Conservation (phyloP, 2,888 invertebrate genomes). For the Imbricaverruca yamaguchii region DNA sequence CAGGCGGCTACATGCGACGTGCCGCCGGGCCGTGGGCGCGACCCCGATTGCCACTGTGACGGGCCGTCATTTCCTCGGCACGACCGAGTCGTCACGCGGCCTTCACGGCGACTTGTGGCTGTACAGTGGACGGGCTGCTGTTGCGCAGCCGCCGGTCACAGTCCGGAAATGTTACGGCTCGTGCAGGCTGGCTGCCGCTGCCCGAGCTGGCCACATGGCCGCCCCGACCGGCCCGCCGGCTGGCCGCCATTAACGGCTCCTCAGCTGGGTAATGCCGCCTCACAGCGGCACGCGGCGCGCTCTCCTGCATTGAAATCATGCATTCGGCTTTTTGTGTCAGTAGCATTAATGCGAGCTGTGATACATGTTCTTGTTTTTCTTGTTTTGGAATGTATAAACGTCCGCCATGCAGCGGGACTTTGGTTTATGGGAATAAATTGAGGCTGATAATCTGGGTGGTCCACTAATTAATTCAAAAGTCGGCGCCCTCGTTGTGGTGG, state of each 20-base stretch:
- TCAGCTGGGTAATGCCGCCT: neutral
- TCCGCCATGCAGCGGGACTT: slow-evolving; percentile 11
- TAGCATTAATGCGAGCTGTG: neutral
- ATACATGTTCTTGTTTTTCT: slow-evolving; percentile 18
- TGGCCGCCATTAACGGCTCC: neutral
- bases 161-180: no score
- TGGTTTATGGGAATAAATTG: neutral
- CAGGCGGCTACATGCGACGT: neutral
- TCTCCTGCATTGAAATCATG: slow-evolving; percentile 1
- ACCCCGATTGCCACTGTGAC: neutral
- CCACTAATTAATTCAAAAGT: slow-evolving; percentile 11
- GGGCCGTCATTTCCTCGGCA: neutral
- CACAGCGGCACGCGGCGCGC: neutral
- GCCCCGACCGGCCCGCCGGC: neutral
- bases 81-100: neutral
- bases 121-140: neutral
- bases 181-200: no score
- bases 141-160: no score
- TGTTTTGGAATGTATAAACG: slow-evolving; percentile 12
- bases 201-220: no score
- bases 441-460: neutral
- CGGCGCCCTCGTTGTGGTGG: neutral
- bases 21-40: neutral
- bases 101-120: neutral
- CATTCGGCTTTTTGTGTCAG: neutral